Evolutionary conservation across 2,113 vertebrate species (phyloP).

Genomic region (Formicarius rufipectus): DNA sequence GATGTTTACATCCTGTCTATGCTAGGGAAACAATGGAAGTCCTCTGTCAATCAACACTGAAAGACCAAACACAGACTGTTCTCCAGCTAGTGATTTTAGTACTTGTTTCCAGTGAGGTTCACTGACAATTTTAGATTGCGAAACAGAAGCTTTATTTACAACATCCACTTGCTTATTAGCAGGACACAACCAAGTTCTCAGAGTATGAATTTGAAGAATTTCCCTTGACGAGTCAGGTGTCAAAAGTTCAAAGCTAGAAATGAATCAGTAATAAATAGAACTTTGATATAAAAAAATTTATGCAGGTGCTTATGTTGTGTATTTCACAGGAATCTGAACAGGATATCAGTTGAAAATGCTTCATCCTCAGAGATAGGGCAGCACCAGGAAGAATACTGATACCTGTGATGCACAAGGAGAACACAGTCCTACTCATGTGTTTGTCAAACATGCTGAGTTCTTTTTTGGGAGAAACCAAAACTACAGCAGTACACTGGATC

Average conservation of each 20-base stretch:
- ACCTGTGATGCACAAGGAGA: background rate
- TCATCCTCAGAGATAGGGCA: background rate
- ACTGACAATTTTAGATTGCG: background rate
- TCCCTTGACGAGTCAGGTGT: background rate
- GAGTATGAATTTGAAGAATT: background rate
- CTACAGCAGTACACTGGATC: background rate
- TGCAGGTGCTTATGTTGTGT: background rate
- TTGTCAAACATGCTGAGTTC: too few relatives aligned
- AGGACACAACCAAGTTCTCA: background rate
- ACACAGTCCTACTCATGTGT: background rate
- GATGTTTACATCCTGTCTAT: background rate
- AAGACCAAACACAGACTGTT: background rate
- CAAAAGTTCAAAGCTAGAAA: background rate
- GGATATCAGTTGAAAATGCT: background rate
- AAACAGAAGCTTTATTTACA: background rate
- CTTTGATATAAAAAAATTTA: background rate
- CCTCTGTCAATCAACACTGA: background rate
- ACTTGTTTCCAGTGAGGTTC: background rate
- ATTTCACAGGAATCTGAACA: background rate
- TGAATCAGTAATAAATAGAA: background rate
- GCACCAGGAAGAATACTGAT: background rate
- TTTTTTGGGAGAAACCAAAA: background rate
- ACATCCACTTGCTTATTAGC: background rate
- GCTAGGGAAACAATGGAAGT: background rate
- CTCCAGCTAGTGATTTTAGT: background rate